Base-by-base conservation (phyloP, 2,888 invertebrate species). In the Myathropa florea region DNA sequence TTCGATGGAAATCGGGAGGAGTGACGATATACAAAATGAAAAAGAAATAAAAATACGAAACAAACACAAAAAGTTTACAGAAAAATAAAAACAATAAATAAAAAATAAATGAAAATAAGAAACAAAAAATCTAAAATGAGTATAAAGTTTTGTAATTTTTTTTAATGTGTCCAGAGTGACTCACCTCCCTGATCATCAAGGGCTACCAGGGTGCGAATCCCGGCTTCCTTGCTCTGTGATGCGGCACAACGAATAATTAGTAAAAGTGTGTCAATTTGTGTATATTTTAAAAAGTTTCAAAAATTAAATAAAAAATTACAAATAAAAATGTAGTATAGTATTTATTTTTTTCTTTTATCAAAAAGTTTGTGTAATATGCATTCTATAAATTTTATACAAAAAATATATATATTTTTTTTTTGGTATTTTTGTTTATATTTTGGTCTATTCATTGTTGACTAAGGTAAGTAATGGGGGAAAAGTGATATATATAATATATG, bases 161-260 rank as follows among this genome's bases (percentile, higher is more conserved):
- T 88, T 88, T 88, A 83, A 89, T 88, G 90, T 89, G 90, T 90
- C 88, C 89, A 90, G 93, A 94, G 94, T 94, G 94, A 97, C 97
- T 98, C 97, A 98, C 98, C 98, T 98, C 99, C 99, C 96, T 99
- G 99, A 96, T 99, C 99, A 95, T 99, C 99, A 95, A 99, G 97
- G 95, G 98, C 98, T 95, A 99, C 99, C 96, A 99, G 96, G 95
- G 99, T 99, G 94, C 98, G 97, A 95, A 99, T 99, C 94, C 99
- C 99, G 94, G 98, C 98, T 96, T 99, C 99, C 97, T 99, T 99
- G 96, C 98, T 98, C 98, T 99, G 95, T 94, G 91, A 91, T 92
- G 91, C 91, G 90, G 91, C 91, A 91, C 91, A 91, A 91, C 90
- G 90, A 91, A 91, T 90, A 90, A 90, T 89, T 90, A 91, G 90